Base-by-base conservation (phyloP, 2,888 invertebrate species). In the Mythimna impura region DNA sequence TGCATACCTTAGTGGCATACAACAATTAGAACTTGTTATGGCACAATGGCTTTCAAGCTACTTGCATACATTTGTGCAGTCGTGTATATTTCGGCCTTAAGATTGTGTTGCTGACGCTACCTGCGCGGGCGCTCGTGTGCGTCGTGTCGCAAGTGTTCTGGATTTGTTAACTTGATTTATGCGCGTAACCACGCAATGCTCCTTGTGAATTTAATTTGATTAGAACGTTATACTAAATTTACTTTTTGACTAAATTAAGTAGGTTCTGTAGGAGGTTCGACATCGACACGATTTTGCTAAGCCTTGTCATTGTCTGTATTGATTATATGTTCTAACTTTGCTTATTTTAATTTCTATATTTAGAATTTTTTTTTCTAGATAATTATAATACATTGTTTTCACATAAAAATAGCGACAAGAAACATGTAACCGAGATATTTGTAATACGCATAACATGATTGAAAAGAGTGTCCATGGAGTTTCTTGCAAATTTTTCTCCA, bases 91-190 rank as follows among this genome's bases (percentile, higher is more conserved):
- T 20, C 47, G 47, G 47, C 47, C 17, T 3, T 17, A 25, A 60
- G 34, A 3, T 63, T 63, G 14, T n/a, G 55, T 57, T 80, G 83
- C 57, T 61, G 47, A 75, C 83, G 66, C 43, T 85, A 85, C 71
- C 1, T 67, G 78, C 78, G 75, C 76, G 57, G 57, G 73, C 75
- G 62, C 63, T 63, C 64, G 66, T 62, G 69, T 61, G 54, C 17
- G 40, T 78, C 71, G 74, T 87, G 88, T 87, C 69, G 88, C 80
- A 88, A 87, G 67, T 84, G 86, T 76, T 87, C 86, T 75, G 81
- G 81, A 81, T 86, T 86, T 81, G 86, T 87, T 81, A 50, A 76
- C 81, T 75, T 83, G 82, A 88, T 87, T 86, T 84, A 86, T 83
- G 76, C 78, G 78, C 76, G 61, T 81, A 66, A 76, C 73, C 73